A percentile compares a stretch with the other conserved stretches of the same genome.
These are phyloP conservation scores for Spodoptera picta DNA, from an alignment of 2,888 invertebrate species.

Conservation along the genomic window DNA sequence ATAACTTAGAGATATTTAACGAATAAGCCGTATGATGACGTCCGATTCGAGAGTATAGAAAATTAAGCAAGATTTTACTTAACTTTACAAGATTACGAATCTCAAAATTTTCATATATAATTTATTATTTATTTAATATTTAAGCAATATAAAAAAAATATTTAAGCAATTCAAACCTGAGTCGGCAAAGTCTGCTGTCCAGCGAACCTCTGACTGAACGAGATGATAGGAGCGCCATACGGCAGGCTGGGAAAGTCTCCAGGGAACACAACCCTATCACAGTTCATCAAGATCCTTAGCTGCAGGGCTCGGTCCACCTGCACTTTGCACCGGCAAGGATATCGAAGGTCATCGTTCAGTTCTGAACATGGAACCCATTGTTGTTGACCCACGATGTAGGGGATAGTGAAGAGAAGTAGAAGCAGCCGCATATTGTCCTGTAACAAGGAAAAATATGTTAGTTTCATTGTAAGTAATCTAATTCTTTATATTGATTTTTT, in stretches of 20 bases:
- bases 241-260: constrained; percentile 93
- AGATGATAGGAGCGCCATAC: constrained; percentile 93
- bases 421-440: constrained; percentile 78
- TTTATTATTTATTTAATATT: no score
- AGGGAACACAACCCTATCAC: constrained; percentile 94
- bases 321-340: constrained; percentile 91
- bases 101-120: no score
- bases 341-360: constrained; percentile 92
- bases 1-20: not conserved
- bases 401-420: constrained; percentile 71
- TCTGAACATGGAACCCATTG: constrained; percentile 93
- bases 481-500: no score
- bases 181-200: constrained; percentile 95
- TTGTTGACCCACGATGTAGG: constrained; percentile 72
- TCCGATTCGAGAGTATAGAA: no score
- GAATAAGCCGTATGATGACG: no score
- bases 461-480: no score
- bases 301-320: constrained; percentile 85
- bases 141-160: no score
- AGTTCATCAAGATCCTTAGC: constrained; percentile 91
- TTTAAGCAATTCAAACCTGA: constrained; percentile 85
- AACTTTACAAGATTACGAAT: no score
- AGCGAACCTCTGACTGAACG: constrained; percentile 93
- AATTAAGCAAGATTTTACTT: no score
- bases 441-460: constrained; percentile 43